Conservation (phyloP, 2,797 vertebrate genomes). For the Fundulus diaphanus region DNA sequence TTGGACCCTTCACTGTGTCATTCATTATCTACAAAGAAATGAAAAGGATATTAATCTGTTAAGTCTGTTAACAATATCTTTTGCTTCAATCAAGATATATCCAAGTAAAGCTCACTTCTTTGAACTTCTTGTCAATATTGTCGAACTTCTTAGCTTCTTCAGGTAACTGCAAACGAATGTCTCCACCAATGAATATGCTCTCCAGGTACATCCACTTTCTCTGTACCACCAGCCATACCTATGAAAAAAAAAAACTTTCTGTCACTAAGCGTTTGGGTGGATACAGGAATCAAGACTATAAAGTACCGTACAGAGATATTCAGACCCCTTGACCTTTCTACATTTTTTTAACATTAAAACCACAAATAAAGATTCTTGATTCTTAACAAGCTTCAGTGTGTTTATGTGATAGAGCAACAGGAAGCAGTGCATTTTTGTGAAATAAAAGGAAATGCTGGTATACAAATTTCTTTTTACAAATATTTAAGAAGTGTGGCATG, state of each 20-base stretch:
- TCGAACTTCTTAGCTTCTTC: constrained; percentile 96
- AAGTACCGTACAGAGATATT: neutral
- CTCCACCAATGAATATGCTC: constrained; percentile 94
- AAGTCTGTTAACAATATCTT: neutral
- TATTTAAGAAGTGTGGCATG: no score
- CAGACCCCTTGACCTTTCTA: neutral
- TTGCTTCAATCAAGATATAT: constrained; percentile 4
- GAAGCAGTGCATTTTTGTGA: neutral
- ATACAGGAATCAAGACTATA: neutral
- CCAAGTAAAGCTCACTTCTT: constrained; percentile 80
- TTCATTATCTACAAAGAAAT: constrained; percentile 88
- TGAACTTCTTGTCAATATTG: constrained; percentile 87
- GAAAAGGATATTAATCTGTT: neutral
- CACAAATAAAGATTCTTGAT: no score
- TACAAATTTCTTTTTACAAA: neutral
- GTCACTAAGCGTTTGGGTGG: constrained; percentile 8
- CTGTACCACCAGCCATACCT: constrained; percentile 95
- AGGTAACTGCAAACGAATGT: constrained; percentile 91
- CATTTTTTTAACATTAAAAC: neutral
- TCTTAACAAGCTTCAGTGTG: neutral
- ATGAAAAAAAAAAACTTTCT: constrained; percentile 15
- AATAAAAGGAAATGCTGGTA: neutral
- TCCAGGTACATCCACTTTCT: constrained; percentile 99
- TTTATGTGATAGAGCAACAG: neutral
- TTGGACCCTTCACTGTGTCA: constrained; percentile 83